Evolutionary conservation across 2,797 vertebrate genomes (phyloP).

Genomic region (Anguilla obscura): DNA sequence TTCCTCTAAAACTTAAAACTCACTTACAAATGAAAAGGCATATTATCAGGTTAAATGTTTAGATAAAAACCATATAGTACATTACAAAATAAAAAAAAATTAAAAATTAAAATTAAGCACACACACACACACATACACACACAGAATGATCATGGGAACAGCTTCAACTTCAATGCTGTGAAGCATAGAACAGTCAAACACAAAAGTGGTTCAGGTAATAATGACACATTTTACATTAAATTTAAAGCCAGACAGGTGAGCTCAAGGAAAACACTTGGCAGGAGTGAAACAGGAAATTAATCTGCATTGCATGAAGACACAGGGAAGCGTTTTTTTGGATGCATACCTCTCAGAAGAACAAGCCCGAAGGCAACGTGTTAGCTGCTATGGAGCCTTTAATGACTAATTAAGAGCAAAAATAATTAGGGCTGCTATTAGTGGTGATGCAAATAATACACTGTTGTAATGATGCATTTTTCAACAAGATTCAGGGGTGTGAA

Average conservation of each 20-base stretch:
- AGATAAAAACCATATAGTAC: too few species aligned
- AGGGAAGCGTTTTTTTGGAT: neutral
- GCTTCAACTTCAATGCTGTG: neutral
- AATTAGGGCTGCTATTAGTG: neutral
- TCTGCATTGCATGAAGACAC: constrained; percentile 22
- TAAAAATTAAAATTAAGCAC: neutral
- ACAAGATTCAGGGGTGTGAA: neutral
- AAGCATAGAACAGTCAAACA: neutral
- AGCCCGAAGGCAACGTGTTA: neutral
- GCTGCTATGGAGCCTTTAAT: neutral
- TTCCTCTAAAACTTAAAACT: neutral
- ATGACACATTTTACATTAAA: constrained; percentile 35
- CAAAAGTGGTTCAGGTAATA: constrained; percentile 32
- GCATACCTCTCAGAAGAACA: neutral
- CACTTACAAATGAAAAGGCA: neutral
- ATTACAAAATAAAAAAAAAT: too few species aligned
- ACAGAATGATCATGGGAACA: constrained; percentile 18
- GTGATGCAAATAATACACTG: neutral
- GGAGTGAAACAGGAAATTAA: constrained; percentile 40
- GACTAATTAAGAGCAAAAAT: constrained; percentile 2
- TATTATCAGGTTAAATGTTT: neutral
- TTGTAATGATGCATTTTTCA: neutral
- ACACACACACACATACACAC: neutral
- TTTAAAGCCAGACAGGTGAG: constrained; percentile 31
- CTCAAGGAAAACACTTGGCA: constrained; percentile 18